Conservation (phyloP, 2,797 vertebrate species). For the Muscicapa striata region DNA sequence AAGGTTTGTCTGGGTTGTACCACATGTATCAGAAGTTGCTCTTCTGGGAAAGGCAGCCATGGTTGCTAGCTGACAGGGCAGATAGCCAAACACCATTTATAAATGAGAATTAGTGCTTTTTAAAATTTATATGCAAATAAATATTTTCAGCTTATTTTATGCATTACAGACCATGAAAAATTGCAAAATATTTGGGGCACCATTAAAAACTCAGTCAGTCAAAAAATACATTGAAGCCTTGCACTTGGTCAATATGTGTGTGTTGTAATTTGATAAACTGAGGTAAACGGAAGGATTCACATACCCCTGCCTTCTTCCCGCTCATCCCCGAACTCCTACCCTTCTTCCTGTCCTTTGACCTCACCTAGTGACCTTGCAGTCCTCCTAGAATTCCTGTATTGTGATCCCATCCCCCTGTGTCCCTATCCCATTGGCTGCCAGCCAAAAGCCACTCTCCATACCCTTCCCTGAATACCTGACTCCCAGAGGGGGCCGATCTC, state of each 20-base stretch:
- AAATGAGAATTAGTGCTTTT: background rate
- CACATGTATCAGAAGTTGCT: accelerated
- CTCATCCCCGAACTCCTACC: too few relatives aligned
- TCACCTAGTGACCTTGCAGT: too few relatives aligned
- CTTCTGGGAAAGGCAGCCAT: background rate
- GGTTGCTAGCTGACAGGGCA: background rate
- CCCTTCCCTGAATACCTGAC: too few relatives aligned
- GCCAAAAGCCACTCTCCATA: too few relatives aligned
- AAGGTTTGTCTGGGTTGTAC: background rate
- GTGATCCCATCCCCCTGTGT: too few relatives aligned
- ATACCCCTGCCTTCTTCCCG: too few relatives aligned
- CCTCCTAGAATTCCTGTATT: too few relatives aligned
- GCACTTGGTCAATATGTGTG: accelerated
- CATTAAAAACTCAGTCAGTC: background rate
- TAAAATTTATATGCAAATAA: background rate
- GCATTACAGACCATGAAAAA: background rate
- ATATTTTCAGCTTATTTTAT: background rate
- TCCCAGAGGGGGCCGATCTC: too few relatives aligned
- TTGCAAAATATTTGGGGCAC: background rate
- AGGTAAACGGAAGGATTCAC: too few relatives aligned
- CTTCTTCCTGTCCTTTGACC: too few relatives aligned
- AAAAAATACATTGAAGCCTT: background rate
- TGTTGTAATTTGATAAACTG: too few relatives aligned
- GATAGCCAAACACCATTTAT: background rate
- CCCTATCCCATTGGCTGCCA: too few relatives aligned